These are phyloP conservation scores for Callipepla californica DNA, from an alignment of 2,113 vertebrate species.

Conservation along the genomic window DNA sequence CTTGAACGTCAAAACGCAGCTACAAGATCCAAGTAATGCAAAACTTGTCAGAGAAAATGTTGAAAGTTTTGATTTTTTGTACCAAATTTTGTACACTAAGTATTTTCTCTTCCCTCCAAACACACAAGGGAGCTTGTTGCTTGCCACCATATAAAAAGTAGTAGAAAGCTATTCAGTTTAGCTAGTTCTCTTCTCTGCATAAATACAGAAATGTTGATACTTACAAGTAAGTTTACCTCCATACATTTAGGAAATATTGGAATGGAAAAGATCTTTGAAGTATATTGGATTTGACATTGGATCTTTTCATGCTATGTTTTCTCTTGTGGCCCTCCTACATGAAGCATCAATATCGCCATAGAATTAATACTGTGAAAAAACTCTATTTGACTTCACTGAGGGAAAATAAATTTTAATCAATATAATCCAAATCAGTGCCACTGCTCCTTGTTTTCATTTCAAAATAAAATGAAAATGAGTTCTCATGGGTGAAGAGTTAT, in stretches of 20 bases:
- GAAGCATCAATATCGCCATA: not conserved
- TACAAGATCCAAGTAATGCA: not conserved
- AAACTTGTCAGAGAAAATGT: not conserved
- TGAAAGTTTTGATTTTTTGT: not conserved
- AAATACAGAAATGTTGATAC: not conserved
- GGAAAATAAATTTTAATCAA: slow-evolving; percentile 62
- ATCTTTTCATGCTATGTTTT: not conserved
- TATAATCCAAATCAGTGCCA: slow-evolving; percentile 53
- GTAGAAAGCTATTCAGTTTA: not conserved
- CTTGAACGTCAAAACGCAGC: not conserved
- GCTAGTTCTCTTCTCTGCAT: not conserved
- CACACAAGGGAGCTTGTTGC: not conserved
- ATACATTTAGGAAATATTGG: not conserved
- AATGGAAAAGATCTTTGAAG: not conserved
- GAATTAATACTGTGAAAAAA: slow-evolving; percentile 52
- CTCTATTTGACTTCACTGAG: slow-evolving; percentile 49
- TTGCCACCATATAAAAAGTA: not conserved
- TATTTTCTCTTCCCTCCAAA: not conserved
- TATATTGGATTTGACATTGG: not conserved
- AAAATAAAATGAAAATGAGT: slow-evolving; percentile 62
- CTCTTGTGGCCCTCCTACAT: not conserved
- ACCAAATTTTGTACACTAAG: not conserved
- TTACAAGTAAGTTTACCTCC: not conserved
- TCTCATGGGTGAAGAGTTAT: slow-evolving; percentile 40
- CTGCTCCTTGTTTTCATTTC: slow-evolving; percentile 63